Percentiles rank a stretch among this genome's conserved stretches.
Evolutionary conservation across 2,888 invertebrate genomes (phyloP).

Genomic region (Hyppa rectilinea): DNA sequence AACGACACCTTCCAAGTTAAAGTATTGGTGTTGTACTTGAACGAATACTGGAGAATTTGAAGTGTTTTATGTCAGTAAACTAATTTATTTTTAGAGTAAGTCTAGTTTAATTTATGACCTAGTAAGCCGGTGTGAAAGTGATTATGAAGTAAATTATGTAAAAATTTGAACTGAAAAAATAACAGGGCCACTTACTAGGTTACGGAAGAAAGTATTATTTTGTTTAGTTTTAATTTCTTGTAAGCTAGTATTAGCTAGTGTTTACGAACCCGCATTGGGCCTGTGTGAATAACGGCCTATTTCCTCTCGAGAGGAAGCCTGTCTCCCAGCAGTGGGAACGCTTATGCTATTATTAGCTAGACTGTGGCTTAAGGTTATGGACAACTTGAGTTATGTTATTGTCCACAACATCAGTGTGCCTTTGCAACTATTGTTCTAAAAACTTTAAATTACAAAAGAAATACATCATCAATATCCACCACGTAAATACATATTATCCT

Average conservation of each 20-base stretch:
- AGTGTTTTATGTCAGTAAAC: conserved; percentile 37
- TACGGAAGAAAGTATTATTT: background rate
- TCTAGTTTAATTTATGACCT: conserved; percentile 21
- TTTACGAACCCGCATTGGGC: too few relatives aligned
- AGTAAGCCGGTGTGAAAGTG: conserved; percentile 35
- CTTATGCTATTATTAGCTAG: background rate
- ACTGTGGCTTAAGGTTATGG: background rate
- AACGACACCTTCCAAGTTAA: conserved; percentile 24
- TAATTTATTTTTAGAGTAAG: conserved; percentile 30
- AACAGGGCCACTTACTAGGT: background rate
- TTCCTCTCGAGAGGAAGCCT: too few relatives aligned
- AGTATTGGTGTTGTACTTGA: conserved; percentile 21
- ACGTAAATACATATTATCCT: conserved; percentile 10
- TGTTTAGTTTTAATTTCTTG: background rate
- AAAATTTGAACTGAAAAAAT: background rate
- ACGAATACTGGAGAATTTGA: conserved; percentile 40
- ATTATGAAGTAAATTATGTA: conserved; percentile 12
- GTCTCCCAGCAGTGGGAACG: too few relatives aligned
- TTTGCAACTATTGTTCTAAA: background rate
- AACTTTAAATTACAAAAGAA: background rate
- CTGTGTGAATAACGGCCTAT: too few relatives aligned
- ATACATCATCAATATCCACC: background rate
- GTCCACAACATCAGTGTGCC: background rate
- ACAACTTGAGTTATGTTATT: background rate
- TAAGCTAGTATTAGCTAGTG: background rate